phyloP scores from a whole-genome alignment of 92 coral and sea anemone genomes.

The Bergia puertoricense region DNA sequence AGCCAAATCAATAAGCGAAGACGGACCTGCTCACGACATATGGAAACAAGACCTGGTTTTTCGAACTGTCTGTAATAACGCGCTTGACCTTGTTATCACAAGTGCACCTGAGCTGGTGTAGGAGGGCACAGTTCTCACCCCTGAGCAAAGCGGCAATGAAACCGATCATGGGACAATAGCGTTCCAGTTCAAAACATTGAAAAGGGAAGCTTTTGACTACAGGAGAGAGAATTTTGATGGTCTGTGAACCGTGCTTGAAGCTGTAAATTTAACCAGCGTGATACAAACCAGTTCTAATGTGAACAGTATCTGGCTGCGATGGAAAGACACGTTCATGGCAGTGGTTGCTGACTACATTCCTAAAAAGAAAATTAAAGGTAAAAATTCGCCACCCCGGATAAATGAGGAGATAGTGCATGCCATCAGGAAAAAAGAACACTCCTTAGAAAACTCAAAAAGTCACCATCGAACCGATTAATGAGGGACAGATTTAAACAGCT shows the following conservation, averaged over 20 bases:
- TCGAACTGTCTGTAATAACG: slow-evolving; percentile 5
- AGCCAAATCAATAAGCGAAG: too few species aligned
- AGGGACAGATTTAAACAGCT: neutral
- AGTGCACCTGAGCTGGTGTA: slow-evolving; percentile 46
- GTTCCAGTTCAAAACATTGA: slow-evolving; percentile 16
- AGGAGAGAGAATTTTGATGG: neutral
- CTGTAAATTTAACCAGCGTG: too few species aligned
- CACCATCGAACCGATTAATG: neutral
- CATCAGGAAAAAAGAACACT: slow-evolving; percentile 32
- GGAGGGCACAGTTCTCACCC: slow-evolving; percentile 4
- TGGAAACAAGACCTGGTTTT: too few species aligned
- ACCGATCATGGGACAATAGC: slow-evolving; percentile 39
- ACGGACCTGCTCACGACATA: too few species aligned
- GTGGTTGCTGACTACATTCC: slow-evolving; percentile 25
- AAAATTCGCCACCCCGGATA: slow-evolving; percentile 17
- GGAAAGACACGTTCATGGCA: too few species aligned
- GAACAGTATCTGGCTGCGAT: too few species aligned
- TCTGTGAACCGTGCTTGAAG: neutral
- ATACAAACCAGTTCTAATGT: too few species aligned
- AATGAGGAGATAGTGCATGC: slow-evolving; percentile 31
- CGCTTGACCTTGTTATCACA: slow-evolving; percentile 57
- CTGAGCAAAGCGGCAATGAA: slow-evolving; percentile 21
- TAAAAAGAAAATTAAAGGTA: slow-evolving; percentile 19
- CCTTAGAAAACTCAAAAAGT: slow-evolving; percentile 38
- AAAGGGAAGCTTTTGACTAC: slow-evolving; percentile 40